Evolutionary conservation across 1,140 invertebrate species (phyloP).

Genomic region (Drosophila parvula): DNA sequence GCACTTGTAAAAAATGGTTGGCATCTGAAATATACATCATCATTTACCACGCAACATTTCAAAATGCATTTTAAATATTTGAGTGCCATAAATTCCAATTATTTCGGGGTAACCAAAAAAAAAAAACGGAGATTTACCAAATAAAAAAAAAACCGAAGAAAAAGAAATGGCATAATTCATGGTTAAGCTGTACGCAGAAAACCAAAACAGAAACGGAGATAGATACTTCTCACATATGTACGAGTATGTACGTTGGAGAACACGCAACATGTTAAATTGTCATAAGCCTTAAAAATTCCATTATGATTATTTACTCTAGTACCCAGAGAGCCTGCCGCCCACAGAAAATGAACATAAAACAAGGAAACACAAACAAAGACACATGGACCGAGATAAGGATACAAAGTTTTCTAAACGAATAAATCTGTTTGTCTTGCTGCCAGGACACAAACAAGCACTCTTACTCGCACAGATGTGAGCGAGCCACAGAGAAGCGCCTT

Average conservation of each 20-base stretch:
- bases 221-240: not conserved
- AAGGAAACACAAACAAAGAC: conserved; percentile 61
- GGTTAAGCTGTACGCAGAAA: conserved; percentile 46
- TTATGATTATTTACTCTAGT: conserved; percentile 80
- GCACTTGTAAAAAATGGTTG: not conserved
- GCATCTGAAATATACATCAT: not conserved
- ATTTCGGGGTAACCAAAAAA: conserved; percentile 30
- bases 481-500: conserved; percentile 9
- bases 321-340: conserved; percentile 4
- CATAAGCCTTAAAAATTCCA: conserved; percentile 81
- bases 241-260: not conserved
- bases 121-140: conserved; percentile 1
- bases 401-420: conserved; percentile 81
- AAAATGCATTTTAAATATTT: conserved; percentile 28
- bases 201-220: conserved; percentile 18
- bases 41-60: conserved; percentile 6
- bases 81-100: conserved; percentile 67
- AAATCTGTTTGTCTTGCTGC: conserved; percentile 76
- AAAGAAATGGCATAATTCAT: conserved; percentile 50
- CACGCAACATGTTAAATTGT: conserved; percentile 68
- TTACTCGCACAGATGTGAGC: conserved; percentile 19
- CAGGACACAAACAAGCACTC: conserved; percentile 55
- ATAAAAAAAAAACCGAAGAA: conserved; percentile 11
- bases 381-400: conserved; percentile 62
- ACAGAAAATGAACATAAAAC: conserved; percentile 53